Conservation (phyloP, 1,140 invertebrate genomes). For the Dendrolimus kikuchii region DNA sequence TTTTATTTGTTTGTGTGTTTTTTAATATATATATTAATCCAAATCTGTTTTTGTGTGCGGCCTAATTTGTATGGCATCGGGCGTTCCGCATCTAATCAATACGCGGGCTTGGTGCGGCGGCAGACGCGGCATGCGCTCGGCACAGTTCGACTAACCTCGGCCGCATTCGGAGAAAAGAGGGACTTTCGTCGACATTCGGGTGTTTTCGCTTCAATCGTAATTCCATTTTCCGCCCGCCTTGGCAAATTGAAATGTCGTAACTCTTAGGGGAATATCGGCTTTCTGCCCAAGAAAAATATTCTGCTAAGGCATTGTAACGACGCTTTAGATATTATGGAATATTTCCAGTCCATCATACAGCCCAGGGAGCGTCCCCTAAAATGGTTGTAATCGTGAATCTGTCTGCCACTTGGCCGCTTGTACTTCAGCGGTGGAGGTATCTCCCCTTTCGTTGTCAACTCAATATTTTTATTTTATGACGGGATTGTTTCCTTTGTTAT, state of each 20-base stretch:
- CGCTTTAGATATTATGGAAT: slow-evolving; percentile 62
- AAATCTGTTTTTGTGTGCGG: slow-evolving; percentile 64
- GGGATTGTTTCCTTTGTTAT: slow-evolving; percentile 12
- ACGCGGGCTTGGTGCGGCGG: slow-evolving; percentile 54
- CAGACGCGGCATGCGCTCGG: slow-evolving; percentile 41
- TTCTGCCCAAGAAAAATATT: slow-evolving; percentile 70
- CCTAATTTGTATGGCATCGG: slow-evolving; percentile 72
- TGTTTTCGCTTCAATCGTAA: slow-evolving; percentile 69
- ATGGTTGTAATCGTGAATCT: slow-evolving; percentile 51
- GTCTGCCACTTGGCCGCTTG: slow-evolving; percentile 36
- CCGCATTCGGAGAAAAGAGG: slow-evolving; percentile 26
- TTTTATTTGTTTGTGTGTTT: slow-evolving; percentile 7
- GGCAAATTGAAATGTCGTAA: slow-evolving; percentile 74
- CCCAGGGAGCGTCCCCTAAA: slow-evolving; percentile 41
- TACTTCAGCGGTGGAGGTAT: slow-evolving; percentile 24
- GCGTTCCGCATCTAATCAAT: slow-evolving; percentile 74
- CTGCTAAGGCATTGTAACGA: slow-evolving; percentile 64
- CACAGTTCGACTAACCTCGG: slow-evolving; percentile 40
- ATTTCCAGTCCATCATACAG: slow-evolving; percentile 63
- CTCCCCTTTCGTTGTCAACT: slow-evolving; percentile 28
- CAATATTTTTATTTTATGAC: slow-evolving; percentile 18
- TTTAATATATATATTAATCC: slow-evolving; percentile 25
- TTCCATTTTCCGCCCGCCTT: slow-evolving; percentile 73
- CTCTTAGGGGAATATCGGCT: slow-evolving; percentile 72
- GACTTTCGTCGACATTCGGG: slow-evolving; percentile 48